phyloP scores from a whole-genome alignment of 1,140 invertebrate genomes.

The Rhyzopertha dominica region DNA sequence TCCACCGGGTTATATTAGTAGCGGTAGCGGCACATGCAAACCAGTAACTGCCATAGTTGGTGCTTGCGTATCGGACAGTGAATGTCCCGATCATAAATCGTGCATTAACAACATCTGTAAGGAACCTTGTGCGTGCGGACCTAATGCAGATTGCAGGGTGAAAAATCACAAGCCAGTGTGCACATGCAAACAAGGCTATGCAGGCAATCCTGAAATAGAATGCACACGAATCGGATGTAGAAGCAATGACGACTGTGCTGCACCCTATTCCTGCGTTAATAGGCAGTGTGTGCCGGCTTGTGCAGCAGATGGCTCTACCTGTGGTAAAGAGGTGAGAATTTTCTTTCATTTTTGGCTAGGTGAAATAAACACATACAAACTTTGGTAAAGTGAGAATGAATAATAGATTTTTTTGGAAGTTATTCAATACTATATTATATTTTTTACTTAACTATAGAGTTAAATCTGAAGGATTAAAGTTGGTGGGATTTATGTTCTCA shows the following conservation, averaged over 20 bases:
- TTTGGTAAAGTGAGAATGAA: background rate
- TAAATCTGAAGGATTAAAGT: no score
- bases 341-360: background rate
- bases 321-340: slow-evolving; percentile 34
- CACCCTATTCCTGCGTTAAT: slow-evolving; percentile 71
- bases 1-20: slow-evolving; percentile 80
- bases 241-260: slow-evolving; percentile 68
- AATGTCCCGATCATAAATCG: slow-evolving; percentile 68
- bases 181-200: slow-evolving; percentile 71
- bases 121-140: slow-evolving; percentile 75
- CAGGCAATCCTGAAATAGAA: slow-evolving; percentile 73
- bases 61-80: slow-evolving; percentile 68
- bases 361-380: background rate
- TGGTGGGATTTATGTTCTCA: no score
- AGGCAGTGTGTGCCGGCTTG: slow-evolving; percentile 75
- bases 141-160: slow-evolving; percentile 74
- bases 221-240: slow-evolving; percentile 69
- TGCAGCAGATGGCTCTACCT: slow-evolving; percentile 51
- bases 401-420: no score
- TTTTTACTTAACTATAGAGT: no score
- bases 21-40: slow-evolving; percentile 72
- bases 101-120: slow-evolving; percentile 75
- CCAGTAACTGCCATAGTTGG: slow-evolving; percentile 62
- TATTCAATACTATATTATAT: no score
- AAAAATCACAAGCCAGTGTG: slow-evolving; percentile 80